phyloP scores from a whole-genome alignment of 2,888 invertebrate genomes.

The Embidobia sp. region DNA sequence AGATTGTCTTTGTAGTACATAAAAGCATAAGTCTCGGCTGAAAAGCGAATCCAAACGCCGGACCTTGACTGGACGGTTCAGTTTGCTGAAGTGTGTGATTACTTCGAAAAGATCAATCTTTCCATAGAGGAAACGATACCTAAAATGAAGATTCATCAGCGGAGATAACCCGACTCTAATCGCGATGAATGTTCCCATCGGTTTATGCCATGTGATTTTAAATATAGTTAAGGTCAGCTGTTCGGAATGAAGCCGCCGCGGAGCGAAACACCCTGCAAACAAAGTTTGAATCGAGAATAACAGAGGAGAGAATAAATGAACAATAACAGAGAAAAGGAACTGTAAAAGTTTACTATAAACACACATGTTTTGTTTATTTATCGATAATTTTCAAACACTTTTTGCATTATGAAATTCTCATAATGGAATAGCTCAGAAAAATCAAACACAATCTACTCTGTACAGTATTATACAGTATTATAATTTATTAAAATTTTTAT shows the following conservation, averaged over 20 bases:
- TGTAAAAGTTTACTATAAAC: too few relatives aligned
- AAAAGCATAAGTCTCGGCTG: conserved; percentile 55
- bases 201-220: conserved; percentile 46
- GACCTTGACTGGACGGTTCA: conserved; percentile 61
- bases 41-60: conserved; percentile 49
- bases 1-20: conserved; percentile 50
- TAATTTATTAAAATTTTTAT: too few relatives aligned
- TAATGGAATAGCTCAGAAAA: too few relatives aligned
- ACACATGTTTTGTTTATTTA: too few relatives aligned
- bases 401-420: too few relatives aligned
- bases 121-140: conserved; percentile 56
- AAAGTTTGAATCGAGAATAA: conserved; percentile 17
- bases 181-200: conserved; percentile 53
- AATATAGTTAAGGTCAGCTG: conserved; percentile 49
- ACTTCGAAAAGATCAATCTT: conserved; percentile 62
- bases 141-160: conserved; percentile 61
- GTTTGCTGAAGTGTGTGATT: conserved; percentile 61
- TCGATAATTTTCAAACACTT: too few relatives aligned
- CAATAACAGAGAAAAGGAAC: too few relatives aligned
- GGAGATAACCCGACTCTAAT: conserved; percentile 57
- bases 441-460: too few relatives aligned
- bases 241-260: conserved; percentile 19
- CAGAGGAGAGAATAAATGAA: too few relatives aligned
- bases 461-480: too few relatives aligned
- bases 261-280: conserved; percentile 24